Evolutionary conservation across 2,797 vertebrate species (phyloP), one percentile per base, ranked within the genome.

Genomic region (Steatocranus sp.): DNA sequence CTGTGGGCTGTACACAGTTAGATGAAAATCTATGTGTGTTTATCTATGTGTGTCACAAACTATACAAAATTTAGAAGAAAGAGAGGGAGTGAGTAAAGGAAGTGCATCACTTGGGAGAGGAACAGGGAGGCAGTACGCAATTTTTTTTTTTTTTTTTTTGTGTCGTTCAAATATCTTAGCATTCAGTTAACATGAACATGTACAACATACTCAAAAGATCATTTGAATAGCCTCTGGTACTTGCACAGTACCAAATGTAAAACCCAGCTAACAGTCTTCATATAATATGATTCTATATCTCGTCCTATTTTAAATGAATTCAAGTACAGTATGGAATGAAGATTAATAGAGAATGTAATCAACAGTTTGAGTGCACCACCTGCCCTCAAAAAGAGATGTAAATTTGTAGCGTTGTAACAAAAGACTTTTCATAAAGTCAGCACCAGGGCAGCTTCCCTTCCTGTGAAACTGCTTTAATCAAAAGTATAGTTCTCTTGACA

Each of bases 221-320:
- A 84, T 88, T 92, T 88, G 48, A 87, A 90, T 75, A 87, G 83
- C 80, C 81, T 92, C 78, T 88, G 89, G 93, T 93, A 92, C 91
- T 84, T 82, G 87, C 56, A 48, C 84, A 88, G 91, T 86, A 94
- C 93, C 94, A 91, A 88, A 92, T 76, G 53, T 89, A 56, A 90
- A 90, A 87, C 87, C 89, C 87, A 83, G 88, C 93, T 94, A 96
- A 96, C 95, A 95, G 95, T 96, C 95, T 94, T 93, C 86, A 93
- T 91, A 93, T 89, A 87, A 92, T 92, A 92, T 93, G 84, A 91
- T 81, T 90, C 87, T 88, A 87, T 84, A 88, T 88, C 88, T 89
- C 89, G 78, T 91, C 91, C 86, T 92, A 93, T 85, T 89, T 93
- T 81, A 87, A 91, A 88, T 90, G 85, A 94, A 83, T 94, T 95